Evolutionary conservation across 2,797 vertebrate species (phyloP).

Genomic region (Microcaecilia unicolor): DNA sequence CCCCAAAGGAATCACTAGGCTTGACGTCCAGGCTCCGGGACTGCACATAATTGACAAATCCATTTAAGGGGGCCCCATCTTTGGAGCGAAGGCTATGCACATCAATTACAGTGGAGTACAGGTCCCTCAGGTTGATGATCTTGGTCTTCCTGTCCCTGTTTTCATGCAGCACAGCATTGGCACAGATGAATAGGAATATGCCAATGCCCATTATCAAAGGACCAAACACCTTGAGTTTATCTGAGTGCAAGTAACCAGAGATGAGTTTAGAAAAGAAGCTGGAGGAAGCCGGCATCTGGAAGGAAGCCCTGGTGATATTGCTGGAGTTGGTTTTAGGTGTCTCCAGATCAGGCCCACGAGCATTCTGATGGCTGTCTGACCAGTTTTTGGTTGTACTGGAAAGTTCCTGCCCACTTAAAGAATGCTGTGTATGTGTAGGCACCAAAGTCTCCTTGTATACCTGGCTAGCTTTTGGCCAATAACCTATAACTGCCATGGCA

Average conservation of each 20-base stretch:
- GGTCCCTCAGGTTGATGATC: conserved; percentile 92
- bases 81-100: conserved; percentile 83
- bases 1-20: conserved; percentile 38
- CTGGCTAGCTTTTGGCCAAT: conserved; percentile 82
- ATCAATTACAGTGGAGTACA: conserved; percentile 96
- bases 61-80: conserved; percentile 62
- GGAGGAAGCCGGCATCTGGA: conserved; percentile 21
- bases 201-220: conserved; percentile 96
- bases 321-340: conserved; percentile 17
- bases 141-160: conserved; percentile 96
- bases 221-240: conserved; percentile 93
- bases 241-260: conserved; percentile 82
- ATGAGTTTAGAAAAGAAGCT: conserved; percentile 76
- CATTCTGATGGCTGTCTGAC: conserved; percentile 16
- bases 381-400: conserved; percentile 6
- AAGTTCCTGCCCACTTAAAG: conserved; percentile 8
- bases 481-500: conserved; percentile 86
- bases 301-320: background rate
- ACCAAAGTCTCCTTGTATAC: conserved; percentile 36
- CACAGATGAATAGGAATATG: conserved; percentile 97
- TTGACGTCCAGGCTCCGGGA: conserved; percentile 64
- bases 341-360: background rate
- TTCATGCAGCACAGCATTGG: conserved; percentile 92
- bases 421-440: conserved; percentile 9
- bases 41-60: conserved; percentile 79